Evolutionary conservation across 92 coral and sea anemone genomes (phyloP).

Genomic region (Paramuricea clavata): DNA sequence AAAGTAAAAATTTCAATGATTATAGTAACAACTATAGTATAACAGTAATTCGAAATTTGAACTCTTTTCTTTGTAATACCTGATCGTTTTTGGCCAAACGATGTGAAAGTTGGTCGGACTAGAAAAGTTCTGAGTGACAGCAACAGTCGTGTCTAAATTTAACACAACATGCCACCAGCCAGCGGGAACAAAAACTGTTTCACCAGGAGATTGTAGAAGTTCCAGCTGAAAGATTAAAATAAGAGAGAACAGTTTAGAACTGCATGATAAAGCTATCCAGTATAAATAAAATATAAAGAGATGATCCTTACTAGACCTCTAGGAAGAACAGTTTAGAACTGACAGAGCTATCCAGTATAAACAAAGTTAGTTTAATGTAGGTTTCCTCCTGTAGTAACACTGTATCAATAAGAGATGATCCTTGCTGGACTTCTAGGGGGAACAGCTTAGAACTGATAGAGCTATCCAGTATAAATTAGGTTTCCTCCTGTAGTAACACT

Average conservation of each 20-base stretch:
- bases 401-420: too few relatives aligned
- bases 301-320: too few relatives aligned
- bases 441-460: too few relatives aligned
- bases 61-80: constrained; percentile 49
- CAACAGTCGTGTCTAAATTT: constrained; percentile 92
- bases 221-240: constrained; percentile 72
- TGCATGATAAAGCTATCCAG: too few relatives aligned
- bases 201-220: constrained; percentile 94
- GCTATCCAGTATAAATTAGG: too few relatives aligned
- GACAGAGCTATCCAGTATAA: too few relatives aligned
- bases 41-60: neutral
- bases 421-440: too few relatives aligned
- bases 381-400: too few relatives aligned
- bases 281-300: too few relatives aligned
- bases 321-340: too few relatives aligned
- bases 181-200: constrained; percentile 96
- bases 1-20: constrained; percentile 22
- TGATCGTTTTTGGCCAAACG: constrained; percentile 98
- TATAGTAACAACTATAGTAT: neutral
- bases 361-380: too few relatives aligned
- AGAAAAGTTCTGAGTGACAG: constrained; percentile 96
- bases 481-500: too few relatives aligned
- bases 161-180: constrained; percentile 99
- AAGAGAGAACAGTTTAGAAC: neutral
- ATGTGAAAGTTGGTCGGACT: constrained; percentile 93